Percentiles rank a stretch among this genome's conserved stretches.
These are phyloP conservation scores for Eidolon dupreanum DNA, from an alignment of 2,797 vertebrate species.

Conservation along the genomic window DNA sequence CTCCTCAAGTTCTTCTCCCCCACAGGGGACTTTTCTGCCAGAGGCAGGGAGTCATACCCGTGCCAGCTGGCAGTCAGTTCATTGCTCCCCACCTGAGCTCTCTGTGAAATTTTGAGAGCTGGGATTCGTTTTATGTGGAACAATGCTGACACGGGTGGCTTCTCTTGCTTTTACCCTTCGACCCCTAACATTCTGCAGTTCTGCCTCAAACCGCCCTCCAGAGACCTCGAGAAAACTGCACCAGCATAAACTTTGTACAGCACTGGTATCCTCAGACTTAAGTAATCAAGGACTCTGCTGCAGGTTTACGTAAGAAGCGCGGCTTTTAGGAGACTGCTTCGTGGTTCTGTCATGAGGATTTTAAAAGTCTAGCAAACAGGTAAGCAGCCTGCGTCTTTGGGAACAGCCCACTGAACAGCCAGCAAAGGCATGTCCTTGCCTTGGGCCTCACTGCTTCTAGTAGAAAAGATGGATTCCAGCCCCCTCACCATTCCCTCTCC, in stretches of 20 bases:
- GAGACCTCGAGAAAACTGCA: neutral
- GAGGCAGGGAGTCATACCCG: neutral
- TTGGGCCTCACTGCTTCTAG: neutral
- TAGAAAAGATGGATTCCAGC: neutral
- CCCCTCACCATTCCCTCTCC: too few relatives aligned
- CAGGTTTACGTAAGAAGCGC: neutral
- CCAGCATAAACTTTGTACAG: accelerated
- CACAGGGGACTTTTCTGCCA: neutral
- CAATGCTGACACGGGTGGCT: neutral
- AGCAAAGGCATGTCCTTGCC: neutral
- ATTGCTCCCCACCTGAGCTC: neutral
- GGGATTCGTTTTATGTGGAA: neutral
- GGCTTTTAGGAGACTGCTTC: neutral
- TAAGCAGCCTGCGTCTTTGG: neutral
- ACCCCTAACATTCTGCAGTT: neutral
- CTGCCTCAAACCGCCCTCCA: neutral
- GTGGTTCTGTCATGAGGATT: neutral
- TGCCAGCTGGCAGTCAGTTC: neutral
- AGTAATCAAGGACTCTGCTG: neutral
- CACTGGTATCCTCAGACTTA: neutral
- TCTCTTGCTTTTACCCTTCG: neutral
- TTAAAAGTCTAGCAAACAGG: neutral
- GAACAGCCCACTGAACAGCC: neutral
- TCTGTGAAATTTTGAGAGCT: neutral
- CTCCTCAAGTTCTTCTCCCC: neutral